phyloP scores from a whole-genome alignment of 2,888 invertebrate genomes.

The Oscheius sp. region DNA sequence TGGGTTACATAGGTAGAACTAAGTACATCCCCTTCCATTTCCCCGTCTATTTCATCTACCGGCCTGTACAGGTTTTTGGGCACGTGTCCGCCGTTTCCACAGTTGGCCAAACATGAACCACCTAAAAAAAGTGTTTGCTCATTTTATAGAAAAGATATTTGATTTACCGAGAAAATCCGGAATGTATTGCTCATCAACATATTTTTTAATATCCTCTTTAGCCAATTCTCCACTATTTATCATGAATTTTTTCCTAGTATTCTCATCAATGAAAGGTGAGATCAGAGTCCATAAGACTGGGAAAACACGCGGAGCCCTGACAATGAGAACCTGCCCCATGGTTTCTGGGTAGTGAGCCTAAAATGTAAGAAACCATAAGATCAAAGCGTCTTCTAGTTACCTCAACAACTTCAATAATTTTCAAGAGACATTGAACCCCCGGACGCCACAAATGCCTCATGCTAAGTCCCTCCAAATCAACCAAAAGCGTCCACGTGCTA shows the following conservation, averaged over 20 bases:
- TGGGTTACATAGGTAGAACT: conserved; percentile 75
- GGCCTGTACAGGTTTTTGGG: conserved; percentile 87
- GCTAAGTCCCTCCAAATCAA: conserved; percentile 91
- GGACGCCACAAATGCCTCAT: conserved; percentile 96
- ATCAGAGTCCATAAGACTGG: conserved; percentile 95
- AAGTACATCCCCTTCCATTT: conserved; percentile 74
- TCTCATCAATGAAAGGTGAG: conserved; percentile 93
- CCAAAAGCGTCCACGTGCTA: conserved; percentile 88
- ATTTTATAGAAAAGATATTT: conserved; percentile 15
- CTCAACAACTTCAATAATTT: conserved; percentile 84
- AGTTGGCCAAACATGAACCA: conserved; percentile 78
- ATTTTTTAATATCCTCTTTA: conserved; percentile 83
- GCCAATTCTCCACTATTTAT: conserved; percentile 82
- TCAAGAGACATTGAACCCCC: conserved; percentile 81
- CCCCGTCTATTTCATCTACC: conserved; percentile 75
- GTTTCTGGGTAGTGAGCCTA: conserved; percentile 53
- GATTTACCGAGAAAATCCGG: conserved; percentile 94
- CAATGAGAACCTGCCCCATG: conserved; percentile 81
- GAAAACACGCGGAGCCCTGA: conserved; percentile 91
- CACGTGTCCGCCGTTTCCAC: conserved; percentile 83
- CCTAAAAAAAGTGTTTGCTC: conserved; percentile 38
- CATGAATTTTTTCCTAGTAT: conserved; percentile 80
- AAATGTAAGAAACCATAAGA: neutral
- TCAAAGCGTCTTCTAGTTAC: conserved; percentile 37
- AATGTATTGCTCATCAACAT: conserved; percentile 85